Evolutionary conservation across 1,140 invertebrate genomes (phyloP), one percentile per base, ranked within the genome.

Genomic region (Drosophila sp.): DNA sequence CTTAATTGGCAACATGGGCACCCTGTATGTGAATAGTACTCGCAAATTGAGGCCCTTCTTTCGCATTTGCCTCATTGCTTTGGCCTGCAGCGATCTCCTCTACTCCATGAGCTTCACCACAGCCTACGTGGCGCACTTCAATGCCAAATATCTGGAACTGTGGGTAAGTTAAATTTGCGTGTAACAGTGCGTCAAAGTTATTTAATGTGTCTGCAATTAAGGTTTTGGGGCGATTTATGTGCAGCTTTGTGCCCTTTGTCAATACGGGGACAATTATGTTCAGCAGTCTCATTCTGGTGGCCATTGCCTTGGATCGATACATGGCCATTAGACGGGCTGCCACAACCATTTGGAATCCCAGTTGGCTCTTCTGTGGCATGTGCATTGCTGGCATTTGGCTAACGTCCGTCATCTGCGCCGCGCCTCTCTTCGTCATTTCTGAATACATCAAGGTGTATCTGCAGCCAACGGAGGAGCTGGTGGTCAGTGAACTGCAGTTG

Each of bases 241-340:
- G 94, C 71, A 80, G 79, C 2, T 79, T 92, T 34, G 86, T 94
- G 38, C 93, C 94, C 4, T 93, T 92, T 63, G 53, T 92, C 0
- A 93, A 93, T 78, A 92, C 93, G 1, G 81, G 92, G 0, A 92
- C 93, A 1, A 80, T 93, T 38, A 58, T 94, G 8, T 91, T 91
- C 5, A 93, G 93, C 58, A 93, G 93, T 2, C 70, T 93, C 5
- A 92, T 93, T 7, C 81, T 94, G n/a, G 92, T 93, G 18, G 92
- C 91, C 18, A 93, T 94, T 16, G 93, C 94, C 0, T 48, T 94
- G 32, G 93, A 94, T 76, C 90, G 93, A 32, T 94, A 93, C 38
- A 74, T 91, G 80, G 92, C 91, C 25, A 89, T 93, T 0, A 90
- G 92, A 25, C 73, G 92, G 16, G 83, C 90, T 2, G 78, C 91